These are phyloP conservation scores for Erebia palarica DNA, from an alignment of 2,888 invertebrate species.

Conservation along the genomic window DNA sequence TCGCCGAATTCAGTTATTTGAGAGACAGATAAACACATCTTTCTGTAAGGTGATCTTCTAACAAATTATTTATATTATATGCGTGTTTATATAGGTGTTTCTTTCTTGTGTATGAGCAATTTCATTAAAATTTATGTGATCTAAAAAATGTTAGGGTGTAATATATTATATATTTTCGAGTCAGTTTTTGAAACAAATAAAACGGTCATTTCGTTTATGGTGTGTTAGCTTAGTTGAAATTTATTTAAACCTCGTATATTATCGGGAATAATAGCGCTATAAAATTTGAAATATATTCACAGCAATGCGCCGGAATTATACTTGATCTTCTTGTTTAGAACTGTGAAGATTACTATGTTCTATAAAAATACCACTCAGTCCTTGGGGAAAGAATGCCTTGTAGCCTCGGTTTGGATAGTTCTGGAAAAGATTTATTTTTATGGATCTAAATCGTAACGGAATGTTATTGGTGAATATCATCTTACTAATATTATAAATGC, in stretches of 20 bases:
- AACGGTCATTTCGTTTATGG: slow-evolving; percentile 18
- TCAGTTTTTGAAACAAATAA: slow-evolving; percentile 12
- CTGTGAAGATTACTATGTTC: slow-evolving; percentile 68
- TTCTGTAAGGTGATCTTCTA: too few relatives aligned
- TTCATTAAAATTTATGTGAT: background rate
- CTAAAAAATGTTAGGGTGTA: background rate
- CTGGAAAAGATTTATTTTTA: slow-evolving; percentile 63
- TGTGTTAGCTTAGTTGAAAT: slow-evolving; percentile 22
- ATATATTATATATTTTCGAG: background rate
- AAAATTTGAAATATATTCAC: slow-evolving; percentile 54
- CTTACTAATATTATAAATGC: too few relatives aligned
- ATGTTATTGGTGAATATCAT: background rate
- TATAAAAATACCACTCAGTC: slow-evolving; percentile 68
- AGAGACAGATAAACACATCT: too few relatives aligned
- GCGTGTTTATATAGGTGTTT: too few relatives aligned
- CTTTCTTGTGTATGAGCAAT: too few relatives aligned
- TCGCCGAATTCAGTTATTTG: too few relatives aligned
- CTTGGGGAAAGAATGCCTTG: slow-evolving; percentile 62
- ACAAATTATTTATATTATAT: too few relatives aligned
- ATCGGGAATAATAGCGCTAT: slow-evolving; percentile 32
- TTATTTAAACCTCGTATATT: slow-evolving; percentile 24
- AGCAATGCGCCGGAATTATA: slow-evolving; percentile 33
- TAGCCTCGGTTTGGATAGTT: slow-evolving; percentile 55
- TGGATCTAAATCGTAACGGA: slow-evolving; percentile 50
- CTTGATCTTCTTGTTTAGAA: slow-evolving; percentile 69